phyloP scores from a whole-genome alignment of 2,113 vertebrate genomes.

The Microcebus jonahi region DNA sequence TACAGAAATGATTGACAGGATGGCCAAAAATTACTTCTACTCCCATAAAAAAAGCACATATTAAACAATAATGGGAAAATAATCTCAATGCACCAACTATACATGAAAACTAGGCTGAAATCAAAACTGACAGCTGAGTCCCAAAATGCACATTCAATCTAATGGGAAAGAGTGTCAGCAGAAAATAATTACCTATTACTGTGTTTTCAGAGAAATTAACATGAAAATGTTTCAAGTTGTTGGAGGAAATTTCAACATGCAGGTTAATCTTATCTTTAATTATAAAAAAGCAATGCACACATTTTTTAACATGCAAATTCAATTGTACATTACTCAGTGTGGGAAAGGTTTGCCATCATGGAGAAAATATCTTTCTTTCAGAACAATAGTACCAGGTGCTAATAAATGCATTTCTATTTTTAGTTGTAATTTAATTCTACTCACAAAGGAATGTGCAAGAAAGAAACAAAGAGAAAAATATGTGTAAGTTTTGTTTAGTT shows the following conservation, averaged over 20 bases:
- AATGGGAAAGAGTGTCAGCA: conserved; percentile 59
- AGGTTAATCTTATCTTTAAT: conserved; percentile 77
- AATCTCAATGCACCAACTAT: conserved; percentile 66
- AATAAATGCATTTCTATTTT: conserved; percentile 77
- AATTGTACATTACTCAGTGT: conserved; percentile 46
- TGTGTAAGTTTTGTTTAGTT: conserved; percentile 43
- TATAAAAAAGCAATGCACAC: conserved; percentile 66
- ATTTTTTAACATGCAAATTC: conserved; percentile 69
- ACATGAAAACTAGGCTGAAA: conserved; percentile 67
- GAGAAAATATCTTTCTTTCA: conserved; percentile 63
- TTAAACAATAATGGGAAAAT: conserved; percentile 78
- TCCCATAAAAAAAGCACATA: conserved; percentile 56
- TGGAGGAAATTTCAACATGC: conserved; percentile 64
- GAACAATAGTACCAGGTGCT: conserved; percentile 76
- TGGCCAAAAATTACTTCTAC: conserved; percentile 61
- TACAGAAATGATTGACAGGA: conserved; percentile 65
- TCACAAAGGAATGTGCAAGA: conserved; percentile 58
- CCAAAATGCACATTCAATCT: conserved; percentile 68
- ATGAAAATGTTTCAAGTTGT: conserved; percentile 71
- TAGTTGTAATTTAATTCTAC: conserved; percentile 66
- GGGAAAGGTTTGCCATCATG: conserved; percentile 49
- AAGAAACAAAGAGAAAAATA: conserved; percentile 64
- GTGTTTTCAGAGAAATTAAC: conserved; percentile 69
- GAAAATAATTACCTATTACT: conserved; percentile 75
- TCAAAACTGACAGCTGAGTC: conserved; percentile 71